Evolutionary conservation across 2,113 vertebrate species (phyloP), one percentile per base, ranked within the genome.

Genomic region (Oreocharis arfaki): DNA sequence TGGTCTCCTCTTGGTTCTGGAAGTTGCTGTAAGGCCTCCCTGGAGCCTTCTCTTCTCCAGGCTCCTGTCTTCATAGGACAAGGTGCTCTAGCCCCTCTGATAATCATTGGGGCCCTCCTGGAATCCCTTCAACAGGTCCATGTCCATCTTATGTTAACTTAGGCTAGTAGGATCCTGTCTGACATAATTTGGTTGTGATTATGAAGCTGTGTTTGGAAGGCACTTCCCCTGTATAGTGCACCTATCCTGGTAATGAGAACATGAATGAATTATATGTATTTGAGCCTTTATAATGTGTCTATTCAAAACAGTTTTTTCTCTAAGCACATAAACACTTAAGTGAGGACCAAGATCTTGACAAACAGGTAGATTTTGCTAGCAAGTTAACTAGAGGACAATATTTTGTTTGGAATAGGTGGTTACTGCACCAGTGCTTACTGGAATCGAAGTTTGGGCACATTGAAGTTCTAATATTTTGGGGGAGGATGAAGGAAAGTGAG

Each of bases 141-240:
- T 0, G 1, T 32, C n/a, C 24, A 15, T 35, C 21, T 69, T 76
- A 19, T 3, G 10, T 42, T 55, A 32, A 42, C 21, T 73, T 44
- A 19, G 10, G 37, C 64, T 69, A 21, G 44, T 55, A 76, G 68
- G 33, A 32, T 78, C 14, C n/a, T 47, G 21, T n/a, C 41, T 60
- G 64, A 35, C 7, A 7, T 55, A 23, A 60, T 42, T 56, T 47
- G 60, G 22, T 46, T 39, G 35, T 50, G 11, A 22, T 42, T 60
- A 44, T 55, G 41, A 71, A 64, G 42, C 39, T 50, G 49, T 2
- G 0, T 81, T 87, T 65, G n/a, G 26, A 65, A 85, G 55, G n/a
- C 20, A 15, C 37, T 74, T 63, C 56, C 33, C 11, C 24, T 1
- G 1, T 42, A 3, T 2, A 14, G 7, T n/a, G 13, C 17, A 10